Evolutionary conservation across 2,113 vertebrate species (phyloP).

Genomic region (Chaetorhynchus papuensis): DNA sequence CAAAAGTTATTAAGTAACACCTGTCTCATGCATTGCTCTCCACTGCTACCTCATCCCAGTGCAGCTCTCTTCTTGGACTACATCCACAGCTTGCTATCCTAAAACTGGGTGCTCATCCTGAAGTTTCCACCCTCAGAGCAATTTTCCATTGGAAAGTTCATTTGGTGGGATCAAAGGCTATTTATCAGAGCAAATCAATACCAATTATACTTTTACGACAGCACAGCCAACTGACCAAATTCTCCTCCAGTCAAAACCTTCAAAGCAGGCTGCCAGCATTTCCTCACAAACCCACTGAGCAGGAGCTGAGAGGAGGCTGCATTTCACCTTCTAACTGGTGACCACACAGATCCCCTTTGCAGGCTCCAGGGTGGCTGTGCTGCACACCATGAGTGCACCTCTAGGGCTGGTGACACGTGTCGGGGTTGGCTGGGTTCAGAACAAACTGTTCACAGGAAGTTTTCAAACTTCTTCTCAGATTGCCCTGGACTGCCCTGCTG

Average conservation of each 20-base stretch:
- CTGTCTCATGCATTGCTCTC: background rate
- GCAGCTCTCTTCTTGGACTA: background rate
- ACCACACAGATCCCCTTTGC: background rate
- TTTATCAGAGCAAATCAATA: background rate
- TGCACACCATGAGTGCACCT: background rate
- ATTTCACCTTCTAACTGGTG: background rate
- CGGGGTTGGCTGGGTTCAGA: background rate
- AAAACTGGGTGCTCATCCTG: background rate
- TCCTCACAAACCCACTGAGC: background rate
- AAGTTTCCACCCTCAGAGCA: background rate
- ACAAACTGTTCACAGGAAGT: background rate
- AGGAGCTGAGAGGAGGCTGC: background rate
- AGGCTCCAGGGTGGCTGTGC: background rate
- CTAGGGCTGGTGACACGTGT: background rate
- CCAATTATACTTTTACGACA: background rate
- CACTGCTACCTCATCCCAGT: background rate
- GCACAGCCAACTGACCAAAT: background rate
- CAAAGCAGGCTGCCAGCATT: background rate
- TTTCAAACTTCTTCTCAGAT: conserved; percentile 69
- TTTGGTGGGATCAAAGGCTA: background rate
- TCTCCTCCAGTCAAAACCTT: background rate
- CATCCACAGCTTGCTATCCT: background rate
- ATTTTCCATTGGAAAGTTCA: conserved; percentile 4
- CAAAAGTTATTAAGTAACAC: background rate
- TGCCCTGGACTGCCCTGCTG: conserved; percentile 85